Percentiles rank a stretch among this genome's conserved stretches.
Evolutionary conservation across 2,113 vertebrate species (phyloP).

Genomic region (Suncus etruscus): DNA sequence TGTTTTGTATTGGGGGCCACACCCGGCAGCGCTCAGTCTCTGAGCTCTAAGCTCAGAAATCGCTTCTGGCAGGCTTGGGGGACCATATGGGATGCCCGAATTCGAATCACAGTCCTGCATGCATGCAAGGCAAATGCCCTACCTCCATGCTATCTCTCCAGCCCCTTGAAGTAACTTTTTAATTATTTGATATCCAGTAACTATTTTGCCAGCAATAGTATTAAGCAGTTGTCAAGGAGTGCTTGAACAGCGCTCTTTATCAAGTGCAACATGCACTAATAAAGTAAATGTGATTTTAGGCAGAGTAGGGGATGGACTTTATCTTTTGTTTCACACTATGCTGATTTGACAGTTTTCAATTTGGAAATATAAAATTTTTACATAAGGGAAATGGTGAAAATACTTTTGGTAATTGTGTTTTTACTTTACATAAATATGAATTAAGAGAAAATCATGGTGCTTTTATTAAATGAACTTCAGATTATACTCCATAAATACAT

Average conservation of each 20-base stretch:
- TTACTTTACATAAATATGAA: constrained; percentile 84
- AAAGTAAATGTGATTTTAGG: constrained; percentile 71
- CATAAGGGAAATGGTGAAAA: constrained; percentile 72
- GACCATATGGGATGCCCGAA: no score
- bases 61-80: no score
- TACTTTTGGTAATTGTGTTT: constrained; percentile 84
- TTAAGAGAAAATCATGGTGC: constrained; percentile 88
- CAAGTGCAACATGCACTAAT: constrained; percentile 83
- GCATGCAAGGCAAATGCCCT: no score
- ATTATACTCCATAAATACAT: constrained; percentile 86
- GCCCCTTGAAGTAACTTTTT: constrained; percentile 87
- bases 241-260: constrained; percentile 80
- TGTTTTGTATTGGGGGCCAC: constrained; percentile 69
- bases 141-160: no score
- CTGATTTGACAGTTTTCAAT: constrained; percentile 78
- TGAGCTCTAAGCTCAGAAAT: no score
- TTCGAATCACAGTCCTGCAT: no score
- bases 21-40: no score
- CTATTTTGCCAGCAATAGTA: constrained; percentile 89
- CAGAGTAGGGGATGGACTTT: not conserved
- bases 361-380: constrained; percentile 75
- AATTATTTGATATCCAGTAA: constrained; percentile 87
- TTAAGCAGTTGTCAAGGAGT: constrained; percentile 81
- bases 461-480: constrained; percentile 83
- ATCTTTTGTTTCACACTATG: constrained; percentile 74